These are phyloP conservation scores for Xiphophorus couchianus DNA, from an alignment of 2,113 vertebrate genomes.

Conservation along the genomic window DNA sequence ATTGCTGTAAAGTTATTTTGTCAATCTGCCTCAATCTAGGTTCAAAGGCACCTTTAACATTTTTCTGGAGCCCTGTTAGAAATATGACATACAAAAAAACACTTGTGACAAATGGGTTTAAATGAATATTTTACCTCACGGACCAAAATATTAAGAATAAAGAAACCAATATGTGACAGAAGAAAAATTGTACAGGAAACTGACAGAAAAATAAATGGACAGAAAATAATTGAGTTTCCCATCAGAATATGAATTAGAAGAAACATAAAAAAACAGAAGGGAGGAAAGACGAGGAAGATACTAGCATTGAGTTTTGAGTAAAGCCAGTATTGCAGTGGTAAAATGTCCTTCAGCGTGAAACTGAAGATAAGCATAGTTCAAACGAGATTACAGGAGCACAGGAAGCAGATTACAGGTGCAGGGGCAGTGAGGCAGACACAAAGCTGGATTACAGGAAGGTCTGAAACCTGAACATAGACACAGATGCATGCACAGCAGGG, in stretches of 20 bases:
- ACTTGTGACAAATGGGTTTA: neutral
- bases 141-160: neutral
- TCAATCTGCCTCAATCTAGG: neutral
- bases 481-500: slow-evolving; percentile 1
- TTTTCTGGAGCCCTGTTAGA: neutral
- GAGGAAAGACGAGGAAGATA: neutral
- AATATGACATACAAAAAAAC: neutral
- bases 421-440: slow-evolving; percentile 41
- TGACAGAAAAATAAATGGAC: neutral
- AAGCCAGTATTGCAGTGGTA: neutral
- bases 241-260: slow-evolving; percentile 1
- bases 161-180: neutral
- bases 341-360: slow-evolving; percentile 10
- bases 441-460: slow-evolving; percentile 64
- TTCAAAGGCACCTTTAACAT: neutral
- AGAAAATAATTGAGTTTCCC: neutral
- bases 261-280: neutral
- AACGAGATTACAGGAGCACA: slow-evolving; percentile 52
- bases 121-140: neutral
- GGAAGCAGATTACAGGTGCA: slow-evolving; percentile 61
- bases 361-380: slow-evolving; percentile 50
- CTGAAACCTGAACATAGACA: slow-evolving; percentile 39
- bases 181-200: neutral
- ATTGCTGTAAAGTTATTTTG: neutral
- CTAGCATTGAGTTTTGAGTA: slow-evolving; percentile 2